A percentile compares a stretch with the other conserved stretches of the same genome.
Conservation (phyloP, 2,113 vertebrate species). For the Microtus oregoni region DNA sequence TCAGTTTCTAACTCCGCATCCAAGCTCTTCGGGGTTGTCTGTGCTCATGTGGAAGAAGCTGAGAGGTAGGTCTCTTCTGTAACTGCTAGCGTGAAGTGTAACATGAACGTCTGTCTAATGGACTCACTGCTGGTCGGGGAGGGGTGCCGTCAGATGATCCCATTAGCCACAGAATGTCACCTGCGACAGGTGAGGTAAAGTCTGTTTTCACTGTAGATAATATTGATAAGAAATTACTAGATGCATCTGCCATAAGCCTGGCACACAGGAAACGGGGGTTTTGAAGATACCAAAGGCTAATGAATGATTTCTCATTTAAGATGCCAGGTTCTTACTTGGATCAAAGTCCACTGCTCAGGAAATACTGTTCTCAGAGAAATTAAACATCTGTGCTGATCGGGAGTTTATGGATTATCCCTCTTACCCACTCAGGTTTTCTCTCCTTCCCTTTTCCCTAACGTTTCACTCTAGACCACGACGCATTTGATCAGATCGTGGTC, state of each 20-base stretch:
- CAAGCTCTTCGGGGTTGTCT: constrained; percentile 92
- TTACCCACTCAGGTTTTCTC: not conserved
- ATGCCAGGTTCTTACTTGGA: not conserved
- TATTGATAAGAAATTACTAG: constrained; percentile 40
- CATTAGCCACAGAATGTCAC: not conserved
- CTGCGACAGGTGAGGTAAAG: not conserved
- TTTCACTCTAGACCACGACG: not conserved
- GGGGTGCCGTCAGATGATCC: not conserved
- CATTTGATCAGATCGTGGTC: not conserved
- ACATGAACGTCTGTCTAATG: not conserved
- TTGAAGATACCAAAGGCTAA: constrained; percentile 3
- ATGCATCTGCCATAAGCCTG: not conserved
- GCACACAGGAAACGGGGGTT: not conserved
- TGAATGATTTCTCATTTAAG: not conserved
- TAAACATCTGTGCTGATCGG: not conserved
- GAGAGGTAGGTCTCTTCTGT: constrained; percentile 89
- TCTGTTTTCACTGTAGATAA: constrained; percentile 39
- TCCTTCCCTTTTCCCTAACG: not conserved
- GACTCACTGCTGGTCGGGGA: not conserved
- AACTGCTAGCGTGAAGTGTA: not conserved
- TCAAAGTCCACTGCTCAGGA: not conserved
- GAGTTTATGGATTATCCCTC: not conserved
- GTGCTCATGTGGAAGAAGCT: constrained; percentile 90
- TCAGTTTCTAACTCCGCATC: constrained; percentile 89
- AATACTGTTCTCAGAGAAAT: constrained; percentile 31